phyloP scores from a whole-genome alignment of 2,888 invertebrate species.

The Elmis aenea region DNA sequence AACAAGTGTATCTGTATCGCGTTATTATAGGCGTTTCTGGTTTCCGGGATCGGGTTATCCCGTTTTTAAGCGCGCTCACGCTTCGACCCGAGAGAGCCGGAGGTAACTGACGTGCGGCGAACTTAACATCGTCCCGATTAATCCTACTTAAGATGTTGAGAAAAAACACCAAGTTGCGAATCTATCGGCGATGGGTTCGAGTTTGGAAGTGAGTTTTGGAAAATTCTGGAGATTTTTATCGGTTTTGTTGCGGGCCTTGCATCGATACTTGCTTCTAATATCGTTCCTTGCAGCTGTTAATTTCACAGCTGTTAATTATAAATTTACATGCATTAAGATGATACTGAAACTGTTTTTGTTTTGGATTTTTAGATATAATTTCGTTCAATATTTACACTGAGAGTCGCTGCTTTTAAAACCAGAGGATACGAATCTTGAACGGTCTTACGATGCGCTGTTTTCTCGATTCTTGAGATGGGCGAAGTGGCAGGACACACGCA shows the following conservation, averaged over 20 bases:
- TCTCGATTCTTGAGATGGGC: too few relatives aligned
- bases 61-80: background rate
- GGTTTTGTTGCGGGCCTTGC: constrained; percentile 1
- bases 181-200: constrained; percentile 21
- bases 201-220: constrained; percentile 19
- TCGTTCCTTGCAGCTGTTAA: constrained; percentile 18
- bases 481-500: too few relatives aligned
- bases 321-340: constrained; percentile 17
- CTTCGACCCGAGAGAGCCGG: constrained; percentile 1
- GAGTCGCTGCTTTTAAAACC: too few relatives aligned
- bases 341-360: constrained; percentile 11
- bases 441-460: too few relatives aligned
- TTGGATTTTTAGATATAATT: too few relatives aligned
- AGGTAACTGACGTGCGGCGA: constrained; percentile 7
- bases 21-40: constrained; percentile 1
- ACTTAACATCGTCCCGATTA: constrained; percentile 18
- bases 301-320: constrained; percentile 26
- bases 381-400: too few relatives aligned
- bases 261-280: constrained; percentile 15
- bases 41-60: background rate
- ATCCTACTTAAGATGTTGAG: constrained; percentile 30
- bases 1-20: constrained; percentile 26
- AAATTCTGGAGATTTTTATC: constrained; percentile 10
- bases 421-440: too few relatives aligned
- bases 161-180: constrained; percentile 23